Evolutionary conservation across 1,140 invertebrate genomes (phyloP).

Genomic region (Tenebrio molitor): DNA sequence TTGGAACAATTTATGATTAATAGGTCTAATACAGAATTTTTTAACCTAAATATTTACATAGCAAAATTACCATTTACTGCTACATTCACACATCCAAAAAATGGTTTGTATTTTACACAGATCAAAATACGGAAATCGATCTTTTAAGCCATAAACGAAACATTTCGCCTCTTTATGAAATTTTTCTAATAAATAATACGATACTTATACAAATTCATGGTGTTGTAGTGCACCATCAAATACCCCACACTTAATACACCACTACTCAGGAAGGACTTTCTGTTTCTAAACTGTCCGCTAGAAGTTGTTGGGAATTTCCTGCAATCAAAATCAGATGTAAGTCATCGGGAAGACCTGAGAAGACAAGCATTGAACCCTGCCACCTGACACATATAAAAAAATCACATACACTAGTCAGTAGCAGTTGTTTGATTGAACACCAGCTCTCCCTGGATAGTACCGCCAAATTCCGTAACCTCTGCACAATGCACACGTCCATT

Average conservation of each 20-base stretch:
- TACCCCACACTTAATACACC: background rate
- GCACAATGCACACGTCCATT: constrained; percentile 19
- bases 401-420: constrained; percentile 19
- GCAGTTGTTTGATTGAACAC: constrained; percentile 9
- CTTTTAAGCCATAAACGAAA: no score
- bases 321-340: constrained; percentile 31
- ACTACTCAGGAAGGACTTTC: constrained; percentile 40
- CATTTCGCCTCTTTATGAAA: no score
- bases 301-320: constrained; percentile 36
- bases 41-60: no score
- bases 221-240: no score
- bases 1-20: no score
- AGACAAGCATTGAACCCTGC: constrained; percentile 14
- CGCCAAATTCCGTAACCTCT: constrained; percentile 14
- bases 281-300: constrained; percentile 24
- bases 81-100: no score
- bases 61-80: no score
- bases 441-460: background rate
- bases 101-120: no score
- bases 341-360: background rate
- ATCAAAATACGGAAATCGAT: no score
- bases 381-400: constrained; percentile 22
- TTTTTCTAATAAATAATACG: no score
- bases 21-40: no score
- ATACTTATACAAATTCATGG: no score